Percentiles rank a stretch among this genome's conserved stretches.
These are phyloP conservation scores for Bufotes viridis DNA, from an alignment of 2,797 vertebrate genomes.

Conservation along the genomic window DNA sequence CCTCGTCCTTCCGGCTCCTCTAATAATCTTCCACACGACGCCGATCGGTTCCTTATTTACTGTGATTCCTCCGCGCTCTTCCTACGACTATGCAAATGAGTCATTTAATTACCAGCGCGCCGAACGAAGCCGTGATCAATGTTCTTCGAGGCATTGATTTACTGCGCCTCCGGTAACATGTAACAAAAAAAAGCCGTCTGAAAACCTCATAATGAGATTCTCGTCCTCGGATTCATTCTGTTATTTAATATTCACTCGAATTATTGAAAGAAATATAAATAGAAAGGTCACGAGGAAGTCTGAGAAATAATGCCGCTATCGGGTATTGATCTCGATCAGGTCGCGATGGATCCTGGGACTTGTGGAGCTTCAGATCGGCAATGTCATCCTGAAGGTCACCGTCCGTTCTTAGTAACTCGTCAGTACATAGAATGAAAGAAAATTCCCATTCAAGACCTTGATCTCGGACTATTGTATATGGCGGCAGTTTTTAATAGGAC, in stretches of 20 bases:
- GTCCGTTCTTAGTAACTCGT: neutral
- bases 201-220: conserved; percentile 32
- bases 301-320: conserved; percentile 24
- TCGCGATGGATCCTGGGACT: conserved; percentile 9
- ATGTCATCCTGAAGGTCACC: conserved; percentile 12
- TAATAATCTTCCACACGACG: neutral
- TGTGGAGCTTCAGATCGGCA: conserved; percentile 8
- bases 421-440: neutral
- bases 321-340: conserved; percentile 43
- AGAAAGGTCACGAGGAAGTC: conserved; percentile 27
- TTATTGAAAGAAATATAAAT: conserved; percentile 30
- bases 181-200: neutral
- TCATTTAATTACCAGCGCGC: neutral
- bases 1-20: neutral
- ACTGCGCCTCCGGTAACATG: neutral
- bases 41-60: neutral
- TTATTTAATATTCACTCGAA: conserved; percentile 49
- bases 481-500: no score
- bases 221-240: conserved; percentile 1
- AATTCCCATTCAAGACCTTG: no score
- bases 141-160: conserved; percentile 12
- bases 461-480: no score
- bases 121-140: neutral
- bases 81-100: conserved; percentile 16
- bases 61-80: neutral